Evolutionary conservation across 2,888 invertebrate species (phyloP).

Genomic region (Nephrotoma guestfalica): DNA sequence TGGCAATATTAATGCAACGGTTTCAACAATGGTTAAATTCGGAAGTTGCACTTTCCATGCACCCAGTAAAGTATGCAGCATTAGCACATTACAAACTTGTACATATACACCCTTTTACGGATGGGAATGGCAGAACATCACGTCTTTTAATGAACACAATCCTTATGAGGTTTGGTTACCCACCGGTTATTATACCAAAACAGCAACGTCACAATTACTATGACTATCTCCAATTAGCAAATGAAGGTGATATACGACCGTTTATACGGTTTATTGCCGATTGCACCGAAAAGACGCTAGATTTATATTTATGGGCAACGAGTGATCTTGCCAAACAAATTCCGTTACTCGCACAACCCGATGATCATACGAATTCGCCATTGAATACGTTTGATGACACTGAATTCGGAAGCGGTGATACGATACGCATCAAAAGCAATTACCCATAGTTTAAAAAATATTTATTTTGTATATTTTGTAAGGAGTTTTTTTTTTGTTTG

Average conservation of each 20-base stretch:
- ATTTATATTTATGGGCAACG: conserved; percentile 74
- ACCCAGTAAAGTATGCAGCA: conserved; percentile 87
- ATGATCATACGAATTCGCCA: conserved; percentile 8
- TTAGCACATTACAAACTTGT: conserved; percentile 94
- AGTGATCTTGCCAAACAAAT: conserved; percentile 55
- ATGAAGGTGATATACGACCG: conserved; percentile 87
- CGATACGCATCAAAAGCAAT: conserved; percentile 2
- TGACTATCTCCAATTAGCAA: conserved; percentile 76
- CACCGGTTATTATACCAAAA: conserved; percentile 87
- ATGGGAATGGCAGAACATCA: conserved; percentile 94
- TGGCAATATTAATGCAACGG: conserved; percentile 67
- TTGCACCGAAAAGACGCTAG: conserved; percentile 77
- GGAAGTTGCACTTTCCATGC: conserved; percentile 68
- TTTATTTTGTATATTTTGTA: not conserved
- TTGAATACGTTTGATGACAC: conserved; percentile 7
- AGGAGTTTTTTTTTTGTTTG: not conserved
- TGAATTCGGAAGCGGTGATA: not conserved
- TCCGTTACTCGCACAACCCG: conserved; percentile 40
- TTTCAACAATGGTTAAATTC: conserved; percentile 91
- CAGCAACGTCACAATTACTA: conserved; percentile 74
- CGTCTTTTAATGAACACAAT: conserved; percentile 91
- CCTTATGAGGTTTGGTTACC: conserved; percentile 89
- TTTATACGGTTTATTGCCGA: conserved; percentile 93
- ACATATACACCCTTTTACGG: conserved; percentile 91
- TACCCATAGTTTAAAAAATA: not conserved